Percentiles rank a stretch among this genome's conserved stretches.
Evolutionary conservation across 2,113 vertebrate species (phyloP).

Genomic region (Telmatochromis brichardi): DNA sequence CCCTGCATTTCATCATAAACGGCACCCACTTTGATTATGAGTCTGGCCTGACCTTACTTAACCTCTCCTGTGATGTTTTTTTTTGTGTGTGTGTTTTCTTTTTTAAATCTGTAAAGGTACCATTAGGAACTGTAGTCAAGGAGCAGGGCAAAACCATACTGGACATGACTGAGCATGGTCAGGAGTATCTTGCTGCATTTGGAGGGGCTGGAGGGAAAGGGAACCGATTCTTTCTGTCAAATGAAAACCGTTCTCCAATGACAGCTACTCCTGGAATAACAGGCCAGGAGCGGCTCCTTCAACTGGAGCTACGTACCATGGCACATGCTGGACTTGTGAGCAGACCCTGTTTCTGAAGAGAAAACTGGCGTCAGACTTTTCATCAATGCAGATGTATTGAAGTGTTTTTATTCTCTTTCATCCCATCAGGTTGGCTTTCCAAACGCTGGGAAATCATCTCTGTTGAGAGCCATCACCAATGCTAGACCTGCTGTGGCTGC

Average conservation of each 20-base stretch:
- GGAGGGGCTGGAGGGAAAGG: slow-evolving; percentile 87
- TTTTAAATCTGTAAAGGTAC: slow-evolving; percentile 73
- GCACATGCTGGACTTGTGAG: slow-evolving; percentile 91
- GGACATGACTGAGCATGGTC: slow-evolving; percentile 76
- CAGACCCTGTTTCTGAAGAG: background rate
- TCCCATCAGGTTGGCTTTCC: slow-evolving; percentile 87
- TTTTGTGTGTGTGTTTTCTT: background rate
- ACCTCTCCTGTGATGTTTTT: background rate
- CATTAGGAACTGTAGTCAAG: slow-evolving; percentile 87
- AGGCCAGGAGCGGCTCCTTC: slow-evolving; percentile 80
- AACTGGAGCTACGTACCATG: slow-evolving; percentile 89
- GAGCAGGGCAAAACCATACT: slow-evolving; percentile 72
- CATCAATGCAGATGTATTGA: background rate
- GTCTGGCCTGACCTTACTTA: background rate
- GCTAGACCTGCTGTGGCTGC: slow-evolving; percentile 87
- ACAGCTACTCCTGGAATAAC: slow-evolving; percentile 72
- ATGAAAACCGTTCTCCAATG: slow-evolving; percentile 84
- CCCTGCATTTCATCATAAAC: background rate
- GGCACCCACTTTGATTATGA: fast-evolving
- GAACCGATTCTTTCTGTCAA: slow-evolving; percentile 90
- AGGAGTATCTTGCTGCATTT: slow-evolving; percentile 81
- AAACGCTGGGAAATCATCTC: slow-evolving; percentile 91
- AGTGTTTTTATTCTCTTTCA: background rate
- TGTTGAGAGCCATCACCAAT: slow-evolving; percentile 86
- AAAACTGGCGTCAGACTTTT: background rate